Evolutionary conservation across 2,797 vertebrate genomes (phyloP), one percentile per base, ranked within the genome.

Genomic region (Cheracebus regulus): DNA sequence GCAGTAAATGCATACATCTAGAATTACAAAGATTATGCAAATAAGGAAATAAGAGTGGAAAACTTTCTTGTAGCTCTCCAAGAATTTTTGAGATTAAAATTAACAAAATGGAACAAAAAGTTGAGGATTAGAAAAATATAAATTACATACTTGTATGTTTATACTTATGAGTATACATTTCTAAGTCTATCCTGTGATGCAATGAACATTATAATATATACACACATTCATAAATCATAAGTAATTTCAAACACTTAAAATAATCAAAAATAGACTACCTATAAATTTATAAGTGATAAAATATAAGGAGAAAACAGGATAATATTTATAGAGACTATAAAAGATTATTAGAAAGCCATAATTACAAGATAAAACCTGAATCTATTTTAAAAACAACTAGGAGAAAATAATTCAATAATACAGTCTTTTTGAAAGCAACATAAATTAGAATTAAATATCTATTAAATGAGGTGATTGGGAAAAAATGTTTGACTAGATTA

Each of bases 1-100:
- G 0, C 78, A 52, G 10, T 28, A 30, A 61, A 50, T 52, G 22
- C 7, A 30, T 30, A 44, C 15, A 0, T 22, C 24, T 22, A 83
- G 5, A 73, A 55, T 58, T 30, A 57, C 11, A 75, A 41, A 73
- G 3, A 44, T 70, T 28, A 28, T 48, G 11, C 20, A 24, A 58
- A 73, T 22, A 75, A 91, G 5, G 28, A 73, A 82, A 19, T 73
- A 4, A n/a, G 8, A 70, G 10, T 44, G 52, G 10, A 2, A 46
- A 41, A 20, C 55, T 33, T 72, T 33, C 39, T 33, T 55, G 12
- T 52, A 3, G 7, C 8, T 5, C 48, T 72, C 67, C 20, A 82
- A 72, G 7, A 72, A 72, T 5, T 72, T 72, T n/a, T 82, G 1
- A 46, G 9, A 57, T 26, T 26, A 26, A 82, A 72, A 24, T 5